These are phyloP conservation scores for Neocrepidodera transversa DNA, from an alignment of 2,888 invertebrate genomes.

Conservation along the genomic window DNA sequence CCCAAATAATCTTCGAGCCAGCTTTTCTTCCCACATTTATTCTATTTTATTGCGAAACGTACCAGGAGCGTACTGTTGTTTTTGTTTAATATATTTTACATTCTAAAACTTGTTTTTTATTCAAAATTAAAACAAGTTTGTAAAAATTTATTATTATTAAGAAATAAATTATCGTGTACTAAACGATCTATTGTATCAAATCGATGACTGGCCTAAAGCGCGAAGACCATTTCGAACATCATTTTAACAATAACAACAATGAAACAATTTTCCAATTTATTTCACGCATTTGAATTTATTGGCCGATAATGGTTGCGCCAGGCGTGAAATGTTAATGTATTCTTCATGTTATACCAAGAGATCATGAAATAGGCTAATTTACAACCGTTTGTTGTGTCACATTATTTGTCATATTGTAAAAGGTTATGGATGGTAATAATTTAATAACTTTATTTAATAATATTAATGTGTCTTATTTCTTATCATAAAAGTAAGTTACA, in stretches of 20 bases:
- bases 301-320: slow-evolving; percentile 6
- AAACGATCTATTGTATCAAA: not conserved
- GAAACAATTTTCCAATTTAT: slow-evolving; percentile 35
- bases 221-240: slow-evolving; percentile 27
- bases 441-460: no score
- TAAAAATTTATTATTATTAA: no score
- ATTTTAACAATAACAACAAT: slow-evolving; percentile 21
- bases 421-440: no score
- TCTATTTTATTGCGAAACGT: not conserved
- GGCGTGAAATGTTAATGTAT: slow-evolving; percentile 38
- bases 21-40: slow-evolving; percentile 5
- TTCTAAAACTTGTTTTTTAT: no score
- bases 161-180: not conserved
- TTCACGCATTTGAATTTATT: slow-evolving; percentile 31
- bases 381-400: slow-evolving; percentile 33
- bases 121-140: no score
- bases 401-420: slow-evolving; percentile 34
- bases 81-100: no score
- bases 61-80: not conserved
- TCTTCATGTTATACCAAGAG: slow-evolving; percentile 37
- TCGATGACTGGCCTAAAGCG: not conserved
- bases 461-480: no score
- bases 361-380: slow-evolving; percentile 35
- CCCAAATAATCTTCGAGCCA: slow-evolving; percentile 37
- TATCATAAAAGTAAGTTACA: no score